A percentile compares a stretch with the other conserved stretches of the same genome.
Evolutionary conservation across 2,888 invertebrate species (phyloP).

Genomic region (Ectemnius continuus): DNA sequence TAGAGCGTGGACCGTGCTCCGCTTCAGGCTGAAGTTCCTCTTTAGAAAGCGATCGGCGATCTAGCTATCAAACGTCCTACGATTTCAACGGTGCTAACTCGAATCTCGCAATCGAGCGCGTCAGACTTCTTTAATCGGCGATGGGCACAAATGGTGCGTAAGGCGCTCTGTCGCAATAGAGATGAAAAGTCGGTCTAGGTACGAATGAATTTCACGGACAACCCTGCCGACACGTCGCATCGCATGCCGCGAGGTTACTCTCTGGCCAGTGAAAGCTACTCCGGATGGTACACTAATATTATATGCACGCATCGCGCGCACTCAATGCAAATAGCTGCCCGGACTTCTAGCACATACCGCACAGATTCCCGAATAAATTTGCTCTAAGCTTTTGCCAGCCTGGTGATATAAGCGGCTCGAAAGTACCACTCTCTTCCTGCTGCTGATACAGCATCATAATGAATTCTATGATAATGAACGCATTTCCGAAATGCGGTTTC

Average conservation of each 20-base stretch:
- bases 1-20: no score
- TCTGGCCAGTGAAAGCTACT: slow-evolving; percentile 53
- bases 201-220: slow-evolving; percentile 44
- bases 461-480: background rate
- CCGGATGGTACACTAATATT: slow-evolving; percentile 25
- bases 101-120: background rate
- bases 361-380: slow-evolving; percentile 16
- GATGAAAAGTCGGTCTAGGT: slow-evolving; percentile 28
- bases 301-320: slow-evolving; percentile 27
- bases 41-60: no score
- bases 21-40: no score
- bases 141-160: background rate
- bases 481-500: background rate
- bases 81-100: no score
- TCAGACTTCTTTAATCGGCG: background rate
- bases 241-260: slow-evolving; percentile 36
- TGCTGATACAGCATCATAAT: background rate
- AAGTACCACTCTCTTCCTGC: background rate
- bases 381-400: background rate
- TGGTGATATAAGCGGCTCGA: slow-evolving; percentile 1
- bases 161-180: slow-evolving; percentile 1
- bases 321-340: slow-evolving; percentile 26
- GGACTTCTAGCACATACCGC: slow-evolving; percentile 3
- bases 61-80: no score
- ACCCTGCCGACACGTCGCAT: slow-evolving; percentile 10